Evolutionary conservation across 2,888 invertebrate species (phyloP), one percentile per base, ranked within the genome.

Genomic region (Parnassius glacialis): DNA sequence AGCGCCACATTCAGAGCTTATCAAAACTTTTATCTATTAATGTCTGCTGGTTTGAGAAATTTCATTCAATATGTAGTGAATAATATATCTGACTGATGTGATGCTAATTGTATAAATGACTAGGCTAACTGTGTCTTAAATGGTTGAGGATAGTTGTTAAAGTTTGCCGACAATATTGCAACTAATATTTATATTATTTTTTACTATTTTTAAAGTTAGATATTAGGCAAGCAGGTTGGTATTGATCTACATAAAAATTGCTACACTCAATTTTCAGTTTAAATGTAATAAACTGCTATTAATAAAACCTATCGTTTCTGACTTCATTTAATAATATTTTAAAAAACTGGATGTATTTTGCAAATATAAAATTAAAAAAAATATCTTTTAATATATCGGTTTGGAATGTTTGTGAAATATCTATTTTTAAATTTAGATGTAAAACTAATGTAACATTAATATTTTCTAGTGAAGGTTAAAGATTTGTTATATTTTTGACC

Each of bases 121-220:
- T 50, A 55, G 59, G 62, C 63, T 54, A 61, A 67, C 59, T 66
- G 64, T 64, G 63, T 69, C 61, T 70, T 66, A 57, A 34, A 34
- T 62, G 51, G 58, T 45, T 42, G 70, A 76, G 68, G 69, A 72
- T 83, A 84, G 79, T 70, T 74, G 68, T 85, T 83, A 78, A 74
- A 66, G 68, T 77, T 83, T 75, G 80, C 83, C 76, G 90, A 90
- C 90, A 90, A 90, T 90, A 90, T 87, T 75, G 83, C 83, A 74
- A 80, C 71, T 70, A 75, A 64, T 80, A 78, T 71, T 70, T 79
- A 78, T 67, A 61, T 60, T 59, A 60, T 52, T 65, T 67, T 62
- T 1, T 16, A 16, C 16, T 16, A 16, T 61, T 50, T 52, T 50
- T 52, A 64, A 66, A 66, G 58, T 74, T 67, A 68, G 70, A 67